Evolutionary conservation across 2,888 invertebrate species (phyloP).

Genomic region (Metopia argyrocephala): DNA sequence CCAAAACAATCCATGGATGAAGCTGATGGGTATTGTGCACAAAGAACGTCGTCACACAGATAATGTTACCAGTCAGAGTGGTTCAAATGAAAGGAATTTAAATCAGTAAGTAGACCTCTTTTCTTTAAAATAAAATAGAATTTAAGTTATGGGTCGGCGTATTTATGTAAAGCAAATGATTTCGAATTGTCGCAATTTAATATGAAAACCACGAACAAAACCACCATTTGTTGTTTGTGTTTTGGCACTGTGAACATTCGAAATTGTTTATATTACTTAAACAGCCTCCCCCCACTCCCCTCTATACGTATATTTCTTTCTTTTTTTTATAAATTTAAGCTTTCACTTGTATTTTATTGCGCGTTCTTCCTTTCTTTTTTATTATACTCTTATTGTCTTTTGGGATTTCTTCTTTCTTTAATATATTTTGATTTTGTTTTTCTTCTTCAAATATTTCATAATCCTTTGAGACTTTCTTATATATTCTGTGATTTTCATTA

Average conservation of each 20-base stretch:
- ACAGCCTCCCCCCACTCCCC: no score
- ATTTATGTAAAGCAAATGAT: no score
- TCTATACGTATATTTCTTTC: no score
- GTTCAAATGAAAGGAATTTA: constrained; percentile 83
- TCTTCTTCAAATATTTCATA: background rate
- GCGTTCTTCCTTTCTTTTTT: background rate
- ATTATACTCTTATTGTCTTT: background rate
- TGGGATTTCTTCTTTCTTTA: background rate
- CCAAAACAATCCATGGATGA: constrained; percentile 91
- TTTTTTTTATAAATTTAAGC: background rate
- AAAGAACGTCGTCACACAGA: constrained; percentile 86
- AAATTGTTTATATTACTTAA: no score
- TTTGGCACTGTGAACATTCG: no score
- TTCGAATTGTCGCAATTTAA: no score
- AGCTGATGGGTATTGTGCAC: constrained; percentile 89
- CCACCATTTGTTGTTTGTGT: no score
- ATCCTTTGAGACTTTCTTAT: constrained; percentile 19
- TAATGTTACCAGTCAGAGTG: constrained; percentile 80
- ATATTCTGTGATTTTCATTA: background rate
- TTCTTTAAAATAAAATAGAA: background rate
- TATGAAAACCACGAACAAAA: no score
- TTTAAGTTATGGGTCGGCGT: no score
- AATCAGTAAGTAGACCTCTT: constrained; percentile 83
- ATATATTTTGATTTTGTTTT: background rate
- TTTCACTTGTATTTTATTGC: background rate